Base-by-base conservation (phyloP, 2,113 vertebrate species). In the Cololabis saira region DNA sequence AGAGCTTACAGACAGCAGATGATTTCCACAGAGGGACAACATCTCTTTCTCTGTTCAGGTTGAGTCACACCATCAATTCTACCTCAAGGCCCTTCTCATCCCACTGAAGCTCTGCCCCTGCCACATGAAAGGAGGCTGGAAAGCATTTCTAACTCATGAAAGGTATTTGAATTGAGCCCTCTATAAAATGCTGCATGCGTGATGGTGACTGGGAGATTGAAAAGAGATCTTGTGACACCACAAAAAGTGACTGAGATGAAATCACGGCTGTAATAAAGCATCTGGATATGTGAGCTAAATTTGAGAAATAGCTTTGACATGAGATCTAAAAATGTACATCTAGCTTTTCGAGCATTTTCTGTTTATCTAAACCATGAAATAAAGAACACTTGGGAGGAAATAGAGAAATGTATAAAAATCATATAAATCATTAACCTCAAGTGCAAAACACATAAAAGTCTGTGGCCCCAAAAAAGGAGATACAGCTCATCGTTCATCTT, bases 181-280 rank as follows among this genome's bases (percentile, higher is more conserved):
- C 67, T 49, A 68, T 84, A 87, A 82, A 85, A 74, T 30, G n/a
- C 55, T 37, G 12, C 3, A 52, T 70, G 53, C 71, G 27, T 42
- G 27, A 51, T 45, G 62, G 40, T 59, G 58, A 45, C 40, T 57
- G 57, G 19, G 57, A 79, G 54, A 21, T 56, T 77, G 61, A 66
- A 80, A 84, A 67, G 52, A 63, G 55, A 56, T 59, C 42, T 67
- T 22, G 64, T 70, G 68, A 74, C 71, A 50, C 54, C 15, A 4
- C 49, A 57, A 18, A 65, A 65, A 50, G 48, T 24, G 52, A 75
- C 56, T 47, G 67, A 56, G 47, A 71, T 6, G 15, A 80, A 74
- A 73, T 63, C 65, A 64, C 16, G 47, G 22, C 71, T 53, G 37
- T 68, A 54, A 22, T 55, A 40, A 16, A 60, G 15, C 70, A 80